phyloP scores from a whole-genome alignment of 2,797 vertebrate species.

The Catamblyrhynchus diadema region DNA sequence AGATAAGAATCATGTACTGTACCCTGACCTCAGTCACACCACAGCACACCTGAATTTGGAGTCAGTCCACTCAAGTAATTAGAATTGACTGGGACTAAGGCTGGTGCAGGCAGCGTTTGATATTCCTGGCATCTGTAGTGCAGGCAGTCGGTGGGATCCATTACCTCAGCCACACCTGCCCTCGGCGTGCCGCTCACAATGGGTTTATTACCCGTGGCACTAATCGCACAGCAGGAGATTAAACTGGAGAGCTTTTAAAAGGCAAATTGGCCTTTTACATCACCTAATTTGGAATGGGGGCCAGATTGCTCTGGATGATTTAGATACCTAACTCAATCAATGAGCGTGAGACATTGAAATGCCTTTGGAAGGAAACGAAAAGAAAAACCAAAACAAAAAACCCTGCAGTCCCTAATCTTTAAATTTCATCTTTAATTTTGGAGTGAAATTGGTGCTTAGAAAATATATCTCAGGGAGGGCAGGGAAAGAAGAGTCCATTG shows the following conservation, averaged over 20 bases:
- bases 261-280: constrained; percentile 56
- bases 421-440: constrained; percentile 68
- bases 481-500: not conserved
- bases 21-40: constrained; percentile 21
- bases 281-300: constrained; percentile 10
- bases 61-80: not conserved
- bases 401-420: constrained; percentile 33
- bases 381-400: not conserved
- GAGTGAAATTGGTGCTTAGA: constrained; percentile 61
- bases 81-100: not conserved
- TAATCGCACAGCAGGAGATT: constrained; percentile 12
- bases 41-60: not conserved
- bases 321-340: constrained; percentile 52
- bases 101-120: not conserved
- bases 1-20: constrained; percentile 16
- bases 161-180: constrained; percentile 16
- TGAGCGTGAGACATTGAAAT: constrained; percentile 18
- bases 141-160: not conserved
- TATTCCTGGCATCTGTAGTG: not conserved
- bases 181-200: not conserved
- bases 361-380: not conserved
- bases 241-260: constrained; percentile 41
- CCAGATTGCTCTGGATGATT: constrained; percentile 43
- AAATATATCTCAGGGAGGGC: constrained; percentile 40
- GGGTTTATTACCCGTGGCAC: not conserved